phyloP scores from a whole-genome alignment of 2,888 invertebrate species.

The Ormia ochracea region DNA sequence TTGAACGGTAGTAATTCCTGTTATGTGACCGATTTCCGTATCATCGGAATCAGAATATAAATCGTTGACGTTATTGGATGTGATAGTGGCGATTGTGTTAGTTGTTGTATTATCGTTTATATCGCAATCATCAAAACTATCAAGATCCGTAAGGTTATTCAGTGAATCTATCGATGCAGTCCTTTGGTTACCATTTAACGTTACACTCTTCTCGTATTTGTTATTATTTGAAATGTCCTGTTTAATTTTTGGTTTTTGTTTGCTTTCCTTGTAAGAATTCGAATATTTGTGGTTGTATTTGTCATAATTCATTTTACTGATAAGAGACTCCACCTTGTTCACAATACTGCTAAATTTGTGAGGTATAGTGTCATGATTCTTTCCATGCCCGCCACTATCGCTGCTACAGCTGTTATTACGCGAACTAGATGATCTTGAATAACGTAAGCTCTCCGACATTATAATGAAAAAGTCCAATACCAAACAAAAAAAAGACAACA shows the following conservation, averaged over 20 bases:
- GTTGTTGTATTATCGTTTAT: slow-evolving; percentile 75
- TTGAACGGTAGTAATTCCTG: slow-evolving; percentile 74
- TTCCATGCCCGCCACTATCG: slow-evolving; percentile 33
- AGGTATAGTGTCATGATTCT: slow-evolving; percentile 46
- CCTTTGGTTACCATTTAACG: neutral
- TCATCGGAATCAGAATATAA: slow-evolving; percentile 82
- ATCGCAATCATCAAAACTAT: slow-evolving; percentile 75
- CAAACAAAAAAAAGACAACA: no score
- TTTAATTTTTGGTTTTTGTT: slow-evolving; percentile 32
- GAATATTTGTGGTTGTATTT: slow-evolving; percentile 62
- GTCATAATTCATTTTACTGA: slow-evolving; percentile 72
- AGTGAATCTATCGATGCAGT: slow-evolving; percentile 82
- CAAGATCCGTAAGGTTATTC: slow-evolving; percentile 82
- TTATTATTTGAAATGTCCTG: neutral
- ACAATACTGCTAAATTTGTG: slow-evolving; percentile 74
- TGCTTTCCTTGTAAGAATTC: slow-evolving; percentile 3
- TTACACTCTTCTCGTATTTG: neutral
- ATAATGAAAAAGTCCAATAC: slow-evolving; percentile 34
- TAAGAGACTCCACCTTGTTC: slow-evolving; percentile 73
- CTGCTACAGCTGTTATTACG: slow-evolving; percentile 29
- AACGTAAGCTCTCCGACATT: slow-evolving; percentile 73
- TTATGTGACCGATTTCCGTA: slow-evolving; percentile 80
- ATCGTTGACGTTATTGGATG: slow-evolving; percentile 73
- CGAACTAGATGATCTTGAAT: slow-evolving; percentile 63
- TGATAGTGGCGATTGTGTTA: slow-evolving; percentile 9